Evolutionary conservation across 2,113 vertebrate species (phyloP), one percentile per base, ranked within the genome.

Genomic region (Xenopus tropicalis): DNA sequence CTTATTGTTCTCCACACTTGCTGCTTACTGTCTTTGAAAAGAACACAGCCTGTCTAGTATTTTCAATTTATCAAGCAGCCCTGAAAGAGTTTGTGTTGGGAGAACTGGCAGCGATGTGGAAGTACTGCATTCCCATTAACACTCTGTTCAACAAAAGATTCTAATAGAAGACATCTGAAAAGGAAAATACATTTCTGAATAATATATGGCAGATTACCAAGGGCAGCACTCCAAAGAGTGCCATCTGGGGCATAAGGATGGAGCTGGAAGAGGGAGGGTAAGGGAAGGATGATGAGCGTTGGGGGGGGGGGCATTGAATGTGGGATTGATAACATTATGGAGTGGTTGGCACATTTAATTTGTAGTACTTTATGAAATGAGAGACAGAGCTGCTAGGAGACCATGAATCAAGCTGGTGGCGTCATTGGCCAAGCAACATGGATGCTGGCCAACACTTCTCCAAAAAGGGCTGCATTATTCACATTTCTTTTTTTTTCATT

Each of bases 221-320:
- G 85, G 86, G 87, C 87, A 88, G 74, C 79, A 69, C 80, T 87
- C 86, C 87, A 88, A 85, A 84, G 83, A 83, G 77, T 83, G 84
- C 86, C 87, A 88, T 84, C 86, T 88, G 87, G 87, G 86, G 78
- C 78, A 82, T 77, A 79, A 81, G 83, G 83, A 85, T 81, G 82
- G 81, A 88, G 78, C 81, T 78, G 69, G 82, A 71, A 65, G 79
- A 82, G 82, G 83, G 78, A 80, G 79, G 79, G 78, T 80, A 80
- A 77, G 74, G 14, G 46, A 42, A 44, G 58, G 21, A 54, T 42
- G 48, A 62, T 62, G 58, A 76, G 66, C 16, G 58, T 62, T 74
- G 73, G 62, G 48, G 51, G 58, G 73, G 59, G 57, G 72, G 29
- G 6, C 29, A 75, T 46, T 61, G 48, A 24, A 66, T 44, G 73